These are phyloP conservation scores for Gouania willdenowi DNA, from an alignment of 2,797 vertebrate species.

Conservation along the genomic window DNA sequence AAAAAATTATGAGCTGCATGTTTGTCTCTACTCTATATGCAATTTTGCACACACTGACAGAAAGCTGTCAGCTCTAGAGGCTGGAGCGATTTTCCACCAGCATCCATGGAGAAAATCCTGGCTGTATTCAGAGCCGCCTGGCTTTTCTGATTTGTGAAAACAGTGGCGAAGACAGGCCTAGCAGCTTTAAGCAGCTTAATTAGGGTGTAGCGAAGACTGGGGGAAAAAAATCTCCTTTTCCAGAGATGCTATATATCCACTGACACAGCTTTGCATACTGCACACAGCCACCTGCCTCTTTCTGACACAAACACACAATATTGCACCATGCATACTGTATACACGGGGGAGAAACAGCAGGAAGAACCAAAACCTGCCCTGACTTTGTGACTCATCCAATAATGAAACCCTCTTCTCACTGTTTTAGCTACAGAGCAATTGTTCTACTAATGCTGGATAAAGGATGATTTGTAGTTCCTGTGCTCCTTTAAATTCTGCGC, in stretches of 20 bases:
- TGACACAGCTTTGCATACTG: constrained; percentile 63
- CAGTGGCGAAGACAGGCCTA: constrained; percentile 65
- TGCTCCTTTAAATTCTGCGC: too few relatives aligned
- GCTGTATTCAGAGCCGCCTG: constrained; percentile 55
- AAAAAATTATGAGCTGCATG: constrained; percentile 47
- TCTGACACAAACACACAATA: constrained; percentile 11
- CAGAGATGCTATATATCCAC: constrained; percentile 63
- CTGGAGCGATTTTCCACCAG: constrained; percentile 57
- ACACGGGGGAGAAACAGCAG: constrained; percentile 37
- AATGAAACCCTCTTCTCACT: constrained; percentile 43
- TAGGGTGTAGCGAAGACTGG: constrained; percentile 72
- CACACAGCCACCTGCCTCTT: constrained; percentile 36
- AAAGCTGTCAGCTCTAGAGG: constrained; percentile 62
- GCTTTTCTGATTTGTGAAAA: constrained; percentile 64
- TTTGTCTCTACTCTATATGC: constrained; percentile 47
- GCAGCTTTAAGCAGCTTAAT: constrained; percentile 77
- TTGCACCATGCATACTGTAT: constrained; percentile 7
- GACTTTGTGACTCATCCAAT: constrained; percentile 51
- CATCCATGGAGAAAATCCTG: constrained; percentile 68
- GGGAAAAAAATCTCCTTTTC: constrained; percentile 73
- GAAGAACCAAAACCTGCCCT: constrained; percentile 57
- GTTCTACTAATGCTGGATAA: too few relatives aligned
- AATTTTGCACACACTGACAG: constrained; percentile 57
- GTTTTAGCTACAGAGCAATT: too few relatives aligned
- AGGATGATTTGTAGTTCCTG: too few relatives aligned